A percentile compares a stretch with the other conserved stretches of the same genome.
Conservation (phyloP, 2,797 vertebrate species). For the Pelochelys cantorii region DNA sequence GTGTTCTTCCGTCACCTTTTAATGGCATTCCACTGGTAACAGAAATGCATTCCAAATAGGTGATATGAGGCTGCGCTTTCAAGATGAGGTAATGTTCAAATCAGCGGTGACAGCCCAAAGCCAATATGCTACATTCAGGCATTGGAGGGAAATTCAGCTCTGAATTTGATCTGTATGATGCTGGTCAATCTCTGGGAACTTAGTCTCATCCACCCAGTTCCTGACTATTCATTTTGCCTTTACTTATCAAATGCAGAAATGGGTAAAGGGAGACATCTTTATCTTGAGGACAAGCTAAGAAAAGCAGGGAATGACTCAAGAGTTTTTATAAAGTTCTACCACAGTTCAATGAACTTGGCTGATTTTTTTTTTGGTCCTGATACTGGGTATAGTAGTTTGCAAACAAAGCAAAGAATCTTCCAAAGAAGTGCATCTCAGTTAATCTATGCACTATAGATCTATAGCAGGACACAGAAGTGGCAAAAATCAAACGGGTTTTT, state of each 20-base stretch:
- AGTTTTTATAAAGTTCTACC: not conserved
- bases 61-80: not conserved
- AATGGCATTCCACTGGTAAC: not conserved
- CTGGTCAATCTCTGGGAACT: not conserved
- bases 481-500: conserved; percentile 43
- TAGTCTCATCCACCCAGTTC: accelerated
- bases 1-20: not conserved
- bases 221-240: not conserved
- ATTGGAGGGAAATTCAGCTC: not conserved
- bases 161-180: not conserved
- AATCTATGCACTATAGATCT: conserved; percentile 33
- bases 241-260: conserved; percentile 5
- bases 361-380: not conserved
- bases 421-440: conserved; percentile 11
- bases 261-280: accelerated
- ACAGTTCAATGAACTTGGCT: conserved; percentile 5
- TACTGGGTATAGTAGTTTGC: not conserved
- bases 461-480: conserved; percentile 25
- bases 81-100: not conserved
- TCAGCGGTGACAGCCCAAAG: not conserved
- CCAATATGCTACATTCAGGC: not conserved
- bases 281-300: not conserved
- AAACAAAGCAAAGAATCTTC: conserved; percentile 42
- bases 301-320: not conserved
- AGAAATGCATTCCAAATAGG: not conserved